phyloP scores from a whole-genome alignment of 2,888 invertebrate species.

The Biston betularia region DNA sequence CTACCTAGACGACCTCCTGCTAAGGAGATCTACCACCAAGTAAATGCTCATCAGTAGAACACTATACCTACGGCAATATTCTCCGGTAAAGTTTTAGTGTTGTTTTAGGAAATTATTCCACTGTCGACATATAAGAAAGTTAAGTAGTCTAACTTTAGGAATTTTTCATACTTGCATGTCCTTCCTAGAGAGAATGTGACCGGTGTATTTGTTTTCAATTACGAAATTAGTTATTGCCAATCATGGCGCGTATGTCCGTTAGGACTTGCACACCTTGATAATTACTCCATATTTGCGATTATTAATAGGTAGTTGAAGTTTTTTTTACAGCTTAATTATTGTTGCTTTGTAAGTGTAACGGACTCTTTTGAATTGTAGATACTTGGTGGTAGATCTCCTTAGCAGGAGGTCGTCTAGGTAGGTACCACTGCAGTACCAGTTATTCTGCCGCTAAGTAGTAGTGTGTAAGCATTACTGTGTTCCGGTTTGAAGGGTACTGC shows the following conservation, averaged over 20 bases:
- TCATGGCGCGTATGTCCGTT: constrained; percentile 31
- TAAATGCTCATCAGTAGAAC: no score
- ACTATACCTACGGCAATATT: no score
- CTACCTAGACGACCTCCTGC: no score
- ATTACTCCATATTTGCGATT: constrained; percentile 3
- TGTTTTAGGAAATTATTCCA: neutral
- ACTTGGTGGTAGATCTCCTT: neutral
- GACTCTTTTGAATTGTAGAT: neutral
- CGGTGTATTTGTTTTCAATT: constrained; percentile 29
- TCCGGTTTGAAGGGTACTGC: no score
- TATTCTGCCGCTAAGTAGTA: no score
- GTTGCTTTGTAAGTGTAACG: neutral
- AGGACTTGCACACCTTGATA: constrained; percentile 25
- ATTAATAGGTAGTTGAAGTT: constrained; percentile 15
- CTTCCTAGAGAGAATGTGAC: constrained; percentile 10
- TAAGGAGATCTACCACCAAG: no score
- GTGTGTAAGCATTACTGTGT: no score
- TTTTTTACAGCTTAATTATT: constrained; percentile 12
- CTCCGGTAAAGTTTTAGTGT: no score
- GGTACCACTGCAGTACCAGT: no score
- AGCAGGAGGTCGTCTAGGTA: no score
- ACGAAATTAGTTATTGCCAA: constrained; percentile 24
- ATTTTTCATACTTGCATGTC: neutral
- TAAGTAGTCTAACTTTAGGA: neutral
- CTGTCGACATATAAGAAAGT: neutral